phyloP scores from a whole-genome alignment of 2,888 invertebrate species.

The Trichopria drosophilae region DNA sequence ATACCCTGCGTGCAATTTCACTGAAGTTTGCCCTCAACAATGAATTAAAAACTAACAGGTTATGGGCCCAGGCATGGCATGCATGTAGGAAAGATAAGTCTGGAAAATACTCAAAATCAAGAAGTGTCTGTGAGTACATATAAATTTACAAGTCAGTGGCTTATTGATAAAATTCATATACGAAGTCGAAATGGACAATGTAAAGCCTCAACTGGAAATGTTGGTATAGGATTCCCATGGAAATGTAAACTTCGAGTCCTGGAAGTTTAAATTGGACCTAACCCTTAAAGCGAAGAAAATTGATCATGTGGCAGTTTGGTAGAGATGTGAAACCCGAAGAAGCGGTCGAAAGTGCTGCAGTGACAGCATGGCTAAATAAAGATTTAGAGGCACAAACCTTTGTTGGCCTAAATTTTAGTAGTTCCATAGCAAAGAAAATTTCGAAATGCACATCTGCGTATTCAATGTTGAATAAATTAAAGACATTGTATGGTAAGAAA shows the following conservation, averaged over 20 bases:
- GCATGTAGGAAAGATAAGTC: background rate
- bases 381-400: slow-evolving; percentile 39
- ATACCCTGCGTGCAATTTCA: too few relatives aligned
- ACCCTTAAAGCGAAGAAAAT: slow-evolving; percentile 29
- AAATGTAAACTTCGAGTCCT: slow-evolving; percentile 30
- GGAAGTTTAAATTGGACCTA: slow-evolving; percentile 34
- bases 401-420: too few relatives aligned
- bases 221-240: slow-evolving; percentile 33
- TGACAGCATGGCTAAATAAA: slow-evolving; percentile 34
- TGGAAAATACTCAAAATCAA: too few relatives aligned
- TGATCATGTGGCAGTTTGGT: slow-evolving; percentile 18
- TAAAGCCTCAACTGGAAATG: slow-evolving; percentile 34
- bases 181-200: slow-evolving; percentile 36
- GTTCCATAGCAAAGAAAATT: slow-evolving; percentile 34
- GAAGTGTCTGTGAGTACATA: too few relatives aligned
- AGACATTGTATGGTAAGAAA: slow-evolving; percentile 34
- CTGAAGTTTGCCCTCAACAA: too few relatives aligned
- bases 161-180: slow-evolving; percentile 26
- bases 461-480: slow-evolving; percentile 34
- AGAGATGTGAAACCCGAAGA: slow-evolving; percentile 28
- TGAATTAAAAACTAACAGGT: too few relatives aligned
- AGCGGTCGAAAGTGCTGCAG: slow-evolving; percentile 9
- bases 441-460: slow-evolving; percentile 33
- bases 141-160: too few relatives aligned
- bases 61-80: slow-evolving; percentile 21